phyloP scores from a whole-genome alignment of 2,797 vertebrate species.

The Crax fasciolata region DNA sequence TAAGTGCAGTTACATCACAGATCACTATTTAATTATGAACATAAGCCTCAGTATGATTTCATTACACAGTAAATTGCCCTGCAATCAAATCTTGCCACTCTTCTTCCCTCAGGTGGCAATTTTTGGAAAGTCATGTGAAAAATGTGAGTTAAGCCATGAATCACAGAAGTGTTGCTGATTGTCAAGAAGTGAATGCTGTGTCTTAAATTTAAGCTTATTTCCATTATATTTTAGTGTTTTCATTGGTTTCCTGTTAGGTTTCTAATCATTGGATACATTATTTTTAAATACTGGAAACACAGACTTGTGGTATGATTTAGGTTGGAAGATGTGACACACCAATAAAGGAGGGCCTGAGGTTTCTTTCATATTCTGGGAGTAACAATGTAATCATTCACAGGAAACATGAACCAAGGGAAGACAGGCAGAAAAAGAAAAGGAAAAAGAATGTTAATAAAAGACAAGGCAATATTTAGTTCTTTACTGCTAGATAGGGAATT shows the following conservation, averaged over 20 bases:
- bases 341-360: neutral
- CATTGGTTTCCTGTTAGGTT: neutral
- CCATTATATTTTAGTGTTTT: neutral
- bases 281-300: neutral
- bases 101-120: neutral
- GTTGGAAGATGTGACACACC: neutral
- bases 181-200: neutral
- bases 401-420: neutral
- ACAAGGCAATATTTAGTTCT: no score
- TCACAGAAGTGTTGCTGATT: neutral
- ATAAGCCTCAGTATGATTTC: constrained; percentile 12
- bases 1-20: constrained; percentile 5
- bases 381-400: neutral
- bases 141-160: neutral
- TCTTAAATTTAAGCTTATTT: neutral
- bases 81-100: neutral
- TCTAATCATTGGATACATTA: neutral
- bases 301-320: neutral
- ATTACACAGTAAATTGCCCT: constrained; percentile 14
- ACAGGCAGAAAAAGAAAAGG: neutral
- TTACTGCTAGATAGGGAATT: no score
- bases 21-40: constrained; percentile 49
- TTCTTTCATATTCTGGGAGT: neutral
- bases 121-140: neutral
- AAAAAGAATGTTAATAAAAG: no score